phyloP scores from a whole-genome alignment of 2,888 invertebrate genomes.

The Microdon myrmicae region DNA sequence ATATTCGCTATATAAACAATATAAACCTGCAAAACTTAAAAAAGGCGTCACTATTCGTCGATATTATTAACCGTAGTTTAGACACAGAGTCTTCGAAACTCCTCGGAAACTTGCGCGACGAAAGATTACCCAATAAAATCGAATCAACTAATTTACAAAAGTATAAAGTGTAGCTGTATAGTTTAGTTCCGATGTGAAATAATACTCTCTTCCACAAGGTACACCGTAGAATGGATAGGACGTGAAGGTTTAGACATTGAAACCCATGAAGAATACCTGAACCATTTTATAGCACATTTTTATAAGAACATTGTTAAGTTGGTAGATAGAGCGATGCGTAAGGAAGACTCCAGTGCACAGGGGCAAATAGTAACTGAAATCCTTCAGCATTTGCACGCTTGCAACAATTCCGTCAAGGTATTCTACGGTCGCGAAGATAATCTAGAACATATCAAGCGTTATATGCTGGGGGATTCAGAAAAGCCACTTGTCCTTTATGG shows the following conservation, averaged over 20 bases:
- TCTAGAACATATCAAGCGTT: constrained; percentile 79
- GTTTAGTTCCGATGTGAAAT: background rate
- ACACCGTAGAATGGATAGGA: constrained; percentile 97
- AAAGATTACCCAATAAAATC: constrained; percentile 87
- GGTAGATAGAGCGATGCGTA: constrained; percentile 93
- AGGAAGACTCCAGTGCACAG: constrained; percentile 93
- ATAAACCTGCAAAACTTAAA: constrained; percentile 95
- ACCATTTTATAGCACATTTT: constrained; percentile 93
- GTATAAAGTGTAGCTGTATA: constrained; percentile 65
- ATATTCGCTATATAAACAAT: constrained; percentile 95
- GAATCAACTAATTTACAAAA: constrained; percentile 89
- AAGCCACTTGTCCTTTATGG: constrained; percentile 93
- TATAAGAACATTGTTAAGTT: constrained; percentile 91
- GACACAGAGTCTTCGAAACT: constrained; percentile 94
- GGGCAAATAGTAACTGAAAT: constrained; percentile 94
- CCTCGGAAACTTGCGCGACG: constrained; percentile 88
- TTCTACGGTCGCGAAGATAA: constrained; percentile 94
- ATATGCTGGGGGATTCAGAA: constrained; percentile 85
- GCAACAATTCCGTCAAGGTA: constrained; percentile 91
- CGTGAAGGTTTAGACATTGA: constrained; percentile 92
- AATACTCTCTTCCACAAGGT: constrained; percentile 69
- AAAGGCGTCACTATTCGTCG: constrained; percentile 94
- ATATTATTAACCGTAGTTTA: constrained; percentile 89
- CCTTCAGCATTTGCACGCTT: constrained; percentile 93
- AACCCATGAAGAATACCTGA: constrained; percentile 92